A percentile compares a stretch with the other conserved stretches of the same genome.
phyloP scores from a whole-genome alignment of 2,888 invertebrate genomes.

The Endotricha flammealis region DNA sequence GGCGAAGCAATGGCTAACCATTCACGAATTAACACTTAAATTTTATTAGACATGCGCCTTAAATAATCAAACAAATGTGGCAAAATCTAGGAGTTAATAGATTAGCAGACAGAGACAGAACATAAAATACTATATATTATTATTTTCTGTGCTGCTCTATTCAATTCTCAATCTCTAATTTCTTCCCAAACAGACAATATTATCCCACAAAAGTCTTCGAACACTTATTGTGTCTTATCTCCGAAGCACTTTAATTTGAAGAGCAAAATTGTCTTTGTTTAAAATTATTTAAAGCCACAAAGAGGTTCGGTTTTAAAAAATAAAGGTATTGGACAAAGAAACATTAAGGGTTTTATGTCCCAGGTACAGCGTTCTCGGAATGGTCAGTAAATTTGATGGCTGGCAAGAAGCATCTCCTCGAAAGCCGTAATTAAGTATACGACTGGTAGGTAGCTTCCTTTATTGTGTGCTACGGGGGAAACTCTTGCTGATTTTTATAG shows the following conservation, averaged over 20 bases:
- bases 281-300: slow-evolving; percentile 2
- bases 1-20: no score
- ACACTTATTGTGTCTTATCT: neutral
- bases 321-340: slow-evolving; percentile 13
- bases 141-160: no score
- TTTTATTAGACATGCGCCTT: no score
- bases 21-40: no score
- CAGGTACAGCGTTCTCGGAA: slow-evolving; percentile 13
- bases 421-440: slow-evolving; percentile 8
- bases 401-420: neutral
- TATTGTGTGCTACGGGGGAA: slow-evolving; percentile 2
- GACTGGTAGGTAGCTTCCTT: slow-evolving; percentile 4
- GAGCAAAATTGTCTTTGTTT: slow-evolving; percentile 8
- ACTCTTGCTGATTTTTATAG: neutral
- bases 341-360: slow-evolving; percentile 12
- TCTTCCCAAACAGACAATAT: no score
- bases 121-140: no score
- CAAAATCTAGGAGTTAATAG: no score
- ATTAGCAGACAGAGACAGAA: no score
- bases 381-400: slow-evolving; percentile 10
- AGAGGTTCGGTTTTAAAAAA: slow-evolving; percentile 7
- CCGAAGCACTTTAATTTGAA: slow-evolving; percentile 1
- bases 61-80: no score
- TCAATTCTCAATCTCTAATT: no score
- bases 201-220: neutral